Evolutionary conservation across 2,113 vertebrate species (phyloP).

Genomic region (Nicator chloris): DNA sequence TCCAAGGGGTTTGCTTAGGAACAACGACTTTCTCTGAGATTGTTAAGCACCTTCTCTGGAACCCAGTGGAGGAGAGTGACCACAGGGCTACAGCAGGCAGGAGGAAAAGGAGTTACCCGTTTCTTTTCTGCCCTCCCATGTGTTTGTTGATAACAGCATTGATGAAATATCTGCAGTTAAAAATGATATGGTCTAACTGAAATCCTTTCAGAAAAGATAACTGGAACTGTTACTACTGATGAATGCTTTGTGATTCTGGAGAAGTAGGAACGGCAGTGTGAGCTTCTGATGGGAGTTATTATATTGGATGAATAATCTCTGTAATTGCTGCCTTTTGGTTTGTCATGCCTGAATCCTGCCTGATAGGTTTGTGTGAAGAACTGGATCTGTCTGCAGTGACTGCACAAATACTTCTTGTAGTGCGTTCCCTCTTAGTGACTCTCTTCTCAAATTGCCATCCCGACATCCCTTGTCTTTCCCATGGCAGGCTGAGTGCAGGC

Average conservation of each 20-base stretch:
- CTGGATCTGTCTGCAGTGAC: not conserved
- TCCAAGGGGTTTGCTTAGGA: not conserved
- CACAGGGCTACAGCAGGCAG: not conserved
- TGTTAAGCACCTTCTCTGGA: not conserved
- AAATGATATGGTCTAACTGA: not conserved
- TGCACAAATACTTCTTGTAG: not conserved
- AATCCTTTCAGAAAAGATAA: not conserved
- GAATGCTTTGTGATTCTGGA: not conserved
- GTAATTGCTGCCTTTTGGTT: not conserved
- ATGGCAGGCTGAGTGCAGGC: not conserved
- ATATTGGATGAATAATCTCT: not conserved
- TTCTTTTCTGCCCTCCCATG: not conserved
- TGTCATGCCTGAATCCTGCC: not conserved
- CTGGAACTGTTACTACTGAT: not conserved
- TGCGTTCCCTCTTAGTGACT: not conserved
- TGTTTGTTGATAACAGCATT: not conserved
- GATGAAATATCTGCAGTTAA: not conserved
- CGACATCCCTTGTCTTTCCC: not conserved
- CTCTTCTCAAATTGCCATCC: not conserved
- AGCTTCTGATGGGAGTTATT: not conserved
- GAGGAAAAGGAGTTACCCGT: not conserved
- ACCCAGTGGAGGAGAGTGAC: not conserved
- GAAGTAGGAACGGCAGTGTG: not conserved
- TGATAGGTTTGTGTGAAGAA: not conserved
- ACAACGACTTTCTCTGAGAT: not conserved